Conservation (phyloP, 2,113 vertebrate genomes). For the Laterallus jamaicensis region DNA sequence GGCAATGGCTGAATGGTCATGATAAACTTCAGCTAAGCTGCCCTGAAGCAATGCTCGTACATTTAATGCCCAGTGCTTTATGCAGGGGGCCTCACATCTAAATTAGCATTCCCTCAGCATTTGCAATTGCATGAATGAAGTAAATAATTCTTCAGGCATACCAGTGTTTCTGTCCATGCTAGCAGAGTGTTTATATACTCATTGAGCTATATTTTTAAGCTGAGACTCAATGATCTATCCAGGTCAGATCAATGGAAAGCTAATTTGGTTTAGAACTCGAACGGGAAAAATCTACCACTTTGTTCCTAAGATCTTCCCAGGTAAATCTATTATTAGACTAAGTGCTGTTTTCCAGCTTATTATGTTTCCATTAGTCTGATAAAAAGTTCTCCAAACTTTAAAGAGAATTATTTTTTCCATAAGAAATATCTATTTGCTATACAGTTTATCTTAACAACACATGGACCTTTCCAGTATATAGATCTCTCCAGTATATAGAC, state of each 20-base stretch:
- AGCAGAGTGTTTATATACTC: background rate
- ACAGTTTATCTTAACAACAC: background rate
- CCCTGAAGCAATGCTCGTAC: constrained; percentile 80
- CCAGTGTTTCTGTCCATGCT: background rate
- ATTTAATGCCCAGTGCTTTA: constrained; percentile 78
- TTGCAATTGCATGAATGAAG: constrained; percentile 60
- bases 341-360: background rate
- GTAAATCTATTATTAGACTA: background rate
- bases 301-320: background rate
- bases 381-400: background rate
- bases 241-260: background rate
- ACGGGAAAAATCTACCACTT: background rate
- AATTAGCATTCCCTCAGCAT: constrained; percentile 79
- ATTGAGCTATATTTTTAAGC: background rate
- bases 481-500: background rate
- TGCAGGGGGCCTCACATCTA: constrained; percentile 66
- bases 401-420: background rate
- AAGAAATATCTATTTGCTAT: background rate
- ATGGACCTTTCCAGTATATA: background rate
- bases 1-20: constrained; percentile 82
- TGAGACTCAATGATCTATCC: background rate
- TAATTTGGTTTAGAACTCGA: background rate
- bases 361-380: background rate
- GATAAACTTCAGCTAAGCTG: constrained; percentile 87
- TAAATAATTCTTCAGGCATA: constrained; percentile 20